Base-by-base conservation (phyloP, 2,113 vertebrate species). In the Eublepharis macularius region DNA sequence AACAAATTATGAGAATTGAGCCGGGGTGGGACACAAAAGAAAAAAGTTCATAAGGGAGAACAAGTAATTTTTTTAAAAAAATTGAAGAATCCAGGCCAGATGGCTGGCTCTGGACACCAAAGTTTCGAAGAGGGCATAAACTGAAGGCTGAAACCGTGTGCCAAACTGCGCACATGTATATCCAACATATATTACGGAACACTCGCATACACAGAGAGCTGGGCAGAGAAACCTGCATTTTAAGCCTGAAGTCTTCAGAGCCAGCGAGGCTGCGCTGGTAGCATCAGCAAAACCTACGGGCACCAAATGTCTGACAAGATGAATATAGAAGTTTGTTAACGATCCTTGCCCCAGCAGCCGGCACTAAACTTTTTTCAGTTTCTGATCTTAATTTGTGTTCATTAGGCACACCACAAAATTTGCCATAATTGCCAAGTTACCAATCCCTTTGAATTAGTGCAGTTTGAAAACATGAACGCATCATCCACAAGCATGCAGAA, bases 391-490 rank as follows among this genome's bases (percentile, higher is more conserved):
- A 32, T 81, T 34, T 86, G 11, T 57, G 57, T 57, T 91, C 88
- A 78, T 68, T 76, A 88, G 66, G 84, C 84, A 91, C 75, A 49
- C 54, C 75, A 75, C 74, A 90, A 89, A 88, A 70, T 76, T 75
- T 11, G 77, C 80, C 60, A 63, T 36, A 65, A 91, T 87, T 79
- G 83, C 76, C 57, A 93, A 86, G 83, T 85, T 86, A 82, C 73
- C 74, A 39, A 78, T 92, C 60, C 88, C 60, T 82, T 57, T 78
- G 88, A 88, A 69, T 90, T 82, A 90, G 17, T 83, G 78, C 17
- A 87, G 63, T 92, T 94, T 84, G 85, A 82, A 95, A 95, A 91
- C 57, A 29, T 63, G 91, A 82, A 47, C 90, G 34, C 66, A 89
- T 72, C 70, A 91, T 82, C 77, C 88, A 90, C 32, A 63, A 90